Conservation (phyloP, 2,113 vertebrate species). For the Gallinago undulata region DNA sequence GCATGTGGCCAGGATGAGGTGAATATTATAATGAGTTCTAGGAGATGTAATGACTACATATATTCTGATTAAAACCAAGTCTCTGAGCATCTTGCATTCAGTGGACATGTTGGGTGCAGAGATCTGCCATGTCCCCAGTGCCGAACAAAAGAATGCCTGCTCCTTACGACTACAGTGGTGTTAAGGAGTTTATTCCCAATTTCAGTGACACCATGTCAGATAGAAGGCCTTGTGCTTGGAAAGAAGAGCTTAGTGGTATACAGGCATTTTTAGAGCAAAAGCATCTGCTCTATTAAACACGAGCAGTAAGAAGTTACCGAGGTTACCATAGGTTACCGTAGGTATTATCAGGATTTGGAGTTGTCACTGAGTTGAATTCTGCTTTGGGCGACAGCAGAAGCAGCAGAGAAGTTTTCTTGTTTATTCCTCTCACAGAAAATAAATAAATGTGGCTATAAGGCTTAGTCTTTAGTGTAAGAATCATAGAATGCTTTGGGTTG, state of each 20-base stretch:
- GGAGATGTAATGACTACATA: too few species aligned
- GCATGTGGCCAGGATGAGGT: too few species aligned
- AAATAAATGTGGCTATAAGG: rapidly evolving
- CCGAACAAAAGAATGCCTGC: too few species aligned
- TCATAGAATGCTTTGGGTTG: not conserved
- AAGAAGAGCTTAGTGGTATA: not conserved
- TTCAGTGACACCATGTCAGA: not conserved
- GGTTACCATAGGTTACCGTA: not conserved
- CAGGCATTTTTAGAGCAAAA: not conserved
- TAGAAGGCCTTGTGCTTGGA: rapidly evolving
- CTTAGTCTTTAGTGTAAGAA: not conserved
- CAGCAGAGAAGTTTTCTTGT: not conserved
- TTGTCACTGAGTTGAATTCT: not conserved
- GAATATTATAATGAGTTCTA: too few species aligned
- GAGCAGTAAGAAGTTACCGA: not conserved
- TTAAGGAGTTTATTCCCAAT: too few species aligned
- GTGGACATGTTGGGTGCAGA: too few species aligned
- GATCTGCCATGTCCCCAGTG: too few species aligned
- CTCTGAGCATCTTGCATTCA: too few species aligned
- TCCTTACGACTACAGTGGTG: too few species aligned
- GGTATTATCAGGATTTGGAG: not conserved
- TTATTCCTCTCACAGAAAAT: not conserved
- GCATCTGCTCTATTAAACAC: not conserved
- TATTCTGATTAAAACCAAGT: too few species aligned
- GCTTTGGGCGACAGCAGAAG: not conserved